These are phyloP conservation scores for Ernsta delagoae DNA, from an alignment of 2,888 invertebrate species.

Conservation along the genomic window DNA sequence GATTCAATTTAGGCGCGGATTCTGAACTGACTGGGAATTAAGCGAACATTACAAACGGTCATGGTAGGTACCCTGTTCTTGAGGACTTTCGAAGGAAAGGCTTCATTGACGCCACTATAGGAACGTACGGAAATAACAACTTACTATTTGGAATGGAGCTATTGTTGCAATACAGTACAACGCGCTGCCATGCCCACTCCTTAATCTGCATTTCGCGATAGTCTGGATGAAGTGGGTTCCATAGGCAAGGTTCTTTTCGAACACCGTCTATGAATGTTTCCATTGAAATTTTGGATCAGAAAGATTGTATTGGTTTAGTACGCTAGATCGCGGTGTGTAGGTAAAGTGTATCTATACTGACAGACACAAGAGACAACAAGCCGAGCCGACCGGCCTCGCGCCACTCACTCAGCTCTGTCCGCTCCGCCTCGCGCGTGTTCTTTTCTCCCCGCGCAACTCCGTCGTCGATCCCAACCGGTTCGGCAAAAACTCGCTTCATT, in stretches of 20 bases:
- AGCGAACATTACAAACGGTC: too few relatives aligned
- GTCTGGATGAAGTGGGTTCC: slow-evolving; percentile 74
- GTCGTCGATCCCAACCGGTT: slow-evolving; percentile 65
- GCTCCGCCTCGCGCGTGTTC: slow-evolving; percentile 54
- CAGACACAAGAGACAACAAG: too few relatives aligned
- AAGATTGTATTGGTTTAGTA: too few relatives aligned
- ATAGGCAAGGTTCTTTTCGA: slow-evolving; percentile 68
- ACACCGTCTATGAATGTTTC: slow-evolving; percentile 73
- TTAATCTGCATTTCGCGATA: slow-evolving; percentile 69
- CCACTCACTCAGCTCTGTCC: slow-evolving; percentile 49
- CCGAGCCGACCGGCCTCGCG: slow-evolving; percentile 52
- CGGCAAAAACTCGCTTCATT: slow-evolving; percentile 39
- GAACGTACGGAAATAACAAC: slow-evolving; percentile 35
- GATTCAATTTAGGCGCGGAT: too few relatives aligned
- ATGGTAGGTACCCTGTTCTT: too few relatives aligned
- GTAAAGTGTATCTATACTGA: too few relatives aligned
- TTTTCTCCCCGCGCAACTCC: slow-evolving; percentile 49
- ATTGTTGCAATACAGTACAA: slow-evolving; percentile 66
- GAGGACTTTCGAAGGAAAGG: too few relatives aligned
- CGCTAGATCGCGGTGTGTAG: not conserved
- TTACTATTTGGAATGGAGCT: slow-evolving; percentile 66
- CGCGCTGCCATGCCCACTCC: slow-evolving; percentile 71
- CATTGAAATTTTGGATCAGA: slow-evolving; percentile 50
- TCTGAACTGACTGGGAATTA: too few relatives aligned
- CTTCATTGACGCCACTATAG: too few relatives aligned